phyloP scores from a whole-genome alignment of 2,888 invertebrate genomes.

The Acleris cristana region DNA sequence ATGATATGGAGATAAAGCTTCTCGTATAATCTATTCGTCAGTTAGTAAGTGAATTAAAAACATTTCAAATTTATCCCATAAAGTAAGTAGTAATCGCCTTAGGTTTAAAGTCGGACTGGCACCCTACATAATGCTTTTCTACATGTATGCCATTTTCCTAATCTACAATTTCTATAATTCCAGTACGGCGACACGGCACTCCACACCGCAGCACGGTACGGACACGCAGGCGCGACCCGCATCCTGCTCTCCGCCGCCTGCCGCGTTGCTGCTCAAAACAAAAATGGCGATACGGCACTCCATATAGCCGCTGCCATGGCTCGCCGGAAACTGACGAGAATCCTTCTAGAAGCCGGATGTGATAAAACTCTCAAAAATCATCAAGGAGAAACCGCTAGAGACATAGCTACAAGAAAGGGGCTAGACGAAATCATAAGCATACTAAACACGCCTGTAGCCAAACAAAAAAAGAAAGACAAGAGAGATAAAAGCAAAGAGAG shows the following conservation, averaged over 20 bases:
- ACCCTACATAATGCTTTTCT: too few relatives aligned
- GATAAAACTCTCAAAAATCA: constrained; percentile 88
- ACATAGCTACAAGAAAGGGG: constrained; percentile 94
- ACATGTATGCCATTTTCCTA: neutral
- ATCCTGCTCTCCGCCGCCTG: constrained; percentile 96
- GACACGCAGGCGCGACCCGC: constrained; percentile 97
- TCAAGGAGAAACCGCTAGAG: constrained; percentile 94
- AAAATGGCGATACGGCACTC: constrained; percentile 97
- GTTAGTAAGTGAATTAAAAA: too few relatives aligned
- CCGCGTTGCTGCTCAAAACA: constrained; percentile 94
- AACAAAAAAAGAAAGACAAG: constrained; percentile 72
- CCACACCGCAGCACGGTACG: constrained; percentile 97
- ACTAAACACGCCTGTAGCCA: constrained; percentile 83
- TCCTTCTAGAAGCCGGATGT: constrained; percentile 94
- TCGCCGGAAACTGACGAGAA: constrained; percentile 93
- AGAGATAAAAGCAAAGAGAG: constrained; percentile 81
- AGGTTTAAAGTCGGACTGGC: too few relatives aligned
- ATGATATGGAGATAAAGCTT: too few relatives aligned
- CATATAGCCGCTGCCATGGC: constrained; percentile 98
- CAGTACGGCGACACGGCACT: constrained; percentile 97
- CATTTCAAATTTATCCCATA: too few relatives aligned
- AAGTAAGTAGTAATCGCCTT: too few relatives aligned
- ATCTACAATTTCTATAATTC: constrained; percentile 43
- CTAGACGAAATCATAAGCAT: constrained; percentile 93
- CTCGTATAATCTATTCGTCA: too few relatives aligned